Percentiles rank a stretch among this genome's conserved stretches.
These are phyloP conservation scores for Drosophila kokeensis DNA, from an alignment of 2,888 invertebrate species.

Conservation along the genomic window DNA sequence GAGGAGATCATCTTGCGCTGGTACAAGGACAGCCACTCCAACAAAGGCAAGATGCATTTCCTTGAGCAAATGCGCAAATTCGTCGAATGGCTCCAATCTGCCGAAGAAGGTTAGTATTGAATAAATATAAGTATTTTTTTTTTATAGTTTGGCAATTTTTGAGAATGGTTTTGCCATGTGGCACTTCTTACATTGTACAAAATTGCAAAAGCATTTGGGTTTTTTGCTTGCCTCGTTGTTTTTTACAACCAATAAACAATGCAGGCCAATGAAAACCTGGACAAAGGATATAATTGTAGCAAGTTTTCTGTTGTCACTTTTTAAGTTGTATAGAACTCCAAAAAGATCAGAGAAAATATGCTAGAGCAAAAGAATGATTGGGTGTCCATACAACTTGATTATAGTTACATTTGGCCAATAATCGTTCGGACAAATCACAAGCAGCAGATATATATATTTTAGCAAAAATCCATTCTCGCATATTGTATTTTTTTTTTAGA, in stretches of 20 bases:
- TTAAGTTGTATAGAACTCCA: conserved; percentile 26
- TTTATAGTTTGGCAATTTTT: conserved; percentile 59
- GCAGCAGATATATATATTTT: not conserved
- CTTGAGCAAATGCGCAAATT: conserved; percentile 99
- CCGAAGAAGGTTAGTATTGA: conserved; percentile 90
- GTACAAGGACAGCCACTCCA: conserved; percentile 97
- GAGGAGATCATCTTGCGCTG: conserved; percentile 98
- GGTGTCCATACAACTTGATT: conserved; percentile 76
- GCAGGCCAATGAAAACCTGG: conserved; percentile 82
- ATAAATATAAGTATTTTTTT: not conserved
- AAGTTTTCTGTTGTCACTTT: conserved; percentile 40
- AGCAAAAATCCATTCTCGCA: not conserved
- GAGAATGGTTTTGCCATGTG: conserved; percentile 63
- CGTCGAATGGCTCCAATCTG: conserved; percentile 98
- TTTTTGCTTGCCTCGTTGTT: conserved; percentile 83
- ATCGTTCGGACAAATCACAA: conserved; percentile 60
- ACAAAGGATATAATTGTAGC: conserved; percentile 49
- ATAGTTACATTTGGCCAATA: conserved; percentile 79
- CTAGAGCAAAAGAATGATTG: conserved; percentile 72
- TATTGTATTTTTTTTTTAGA: not conserved
- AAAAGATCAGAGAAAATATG: conserved; percentile 54
- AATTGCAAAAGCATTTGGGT: conserved; percentile 78
- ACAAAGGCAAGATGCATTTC: conserved; percentile 98
- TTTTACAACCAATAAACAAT: conserved; percentile 60
- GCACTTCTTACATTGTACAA: conserved; percentile 64